A percentile compares a stretch with the other conserved stretches of the same genome.
These are phyloP conservation scores for Podarcis muralis DNA, from an alignment of 2,113 vertebrate genomes.

Conservation along the genomic window DNA sequence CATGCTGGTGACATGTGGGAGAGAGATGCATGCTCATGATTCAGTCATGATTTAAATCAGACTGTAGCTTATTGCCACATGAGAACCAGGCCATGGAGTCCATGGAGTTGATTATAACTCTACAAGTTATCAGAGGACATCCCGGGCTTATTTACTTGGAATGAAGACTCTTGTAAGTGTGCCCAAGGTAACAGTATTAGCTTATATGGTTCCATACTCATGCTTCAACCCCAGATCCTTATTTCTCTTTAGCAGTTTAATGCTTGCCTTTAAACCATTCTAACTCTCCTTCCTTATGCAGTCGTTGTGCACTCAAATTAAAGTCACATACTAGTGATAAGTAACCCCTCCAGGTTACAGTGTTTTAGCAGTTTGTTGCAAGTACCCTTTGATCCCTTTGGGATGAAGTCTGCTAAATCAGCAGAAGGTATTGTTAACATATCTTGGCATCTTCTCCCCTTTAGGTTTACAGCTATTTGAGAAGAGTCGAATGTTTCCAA, in stretches of 20 bases:
- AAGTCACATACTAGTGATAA: fast-evolving
- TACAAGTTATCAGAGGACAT: too few relatives aligned
- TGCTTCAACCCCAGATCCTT: not conserved
- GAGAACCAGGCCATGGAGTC: too few relatives aligned
- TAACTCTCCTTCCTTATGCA: not conserved
- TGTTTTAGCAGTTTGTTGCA: constrained; percentile 24
- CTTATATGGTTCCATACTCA: not conserved
- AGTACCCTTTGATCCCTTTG: constrained; percentile 1
- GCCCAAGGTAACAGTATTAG: not conserved
- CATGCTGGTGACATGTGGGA: too few relatives aligned
- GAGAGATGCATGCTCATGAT: too few relatives aligned
- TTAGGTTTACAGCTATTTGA: not conserved
- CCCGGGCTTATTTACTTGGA: not conserved
- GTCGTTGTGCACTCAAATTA: constrained; percentile 4
- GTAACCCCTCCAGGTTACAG: not conserved
- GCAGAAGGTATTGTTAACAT: constrained; percentile 1
- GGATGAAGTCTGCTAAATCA: constrained; percentile 21
- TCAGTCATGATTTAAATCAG: too few relatives aligned
- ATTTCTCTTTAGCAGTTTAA: not conserved
- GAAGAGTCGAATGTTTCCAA: not conserved
- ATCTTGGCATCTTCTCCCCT: not conserved
- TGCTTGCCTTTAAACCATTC: not conserved
- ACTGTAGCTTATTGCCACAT: too few relatives aligned
- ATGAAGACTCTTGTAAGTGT: not conserved
- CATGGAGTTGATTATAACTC: too few relatives aligned